Evolutionary conservation across 2,797 vertebrate species (phyloP).

Genomic region (Epinephelus awoara): DNA sequence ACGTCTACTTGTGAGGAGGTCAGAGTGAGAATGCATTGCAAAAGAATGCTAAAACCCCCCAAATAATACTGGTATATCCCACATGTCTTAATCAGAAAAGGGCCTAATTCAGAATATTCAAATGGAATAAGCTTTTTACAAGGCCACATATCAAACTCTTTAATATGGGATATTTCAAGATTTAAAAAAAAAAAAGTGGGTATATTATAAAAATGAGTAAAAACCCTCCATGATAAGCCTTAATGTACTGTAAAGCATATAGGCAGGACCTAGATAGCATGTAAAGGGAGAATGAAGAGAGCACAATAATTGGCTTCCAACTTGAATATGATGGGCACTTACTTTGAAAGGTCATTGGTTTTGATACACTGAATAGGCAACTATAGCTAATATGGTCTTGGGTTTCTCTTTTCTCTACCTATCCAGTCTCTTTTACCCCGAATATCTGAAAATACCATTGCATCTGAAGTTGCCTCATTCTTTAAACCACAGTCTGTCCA

Average conservation of each 20-base stretch:
- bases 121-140: too few relatives aligned
- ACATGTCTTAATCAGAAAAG: too few relatives aligned
- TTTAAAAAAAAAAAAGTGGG: background rate
- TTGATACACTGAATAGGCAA: constrained; percentile 8
- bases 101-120: too few relatives aligned
- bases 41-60: too few relatives aligned
- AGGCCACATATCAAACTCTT: too few relatives aligned
- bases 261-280: background rate
- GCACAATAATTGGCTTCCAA: constrained; percentile 32
- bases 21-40: too few relatives aligned
- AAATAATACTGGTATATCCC: too few relatives aligned
- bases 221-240: background rate
- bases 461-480: background rate
- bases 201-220: background rate
- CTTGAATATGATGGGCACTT: constrained; percentile 31
- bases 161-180: background rate
- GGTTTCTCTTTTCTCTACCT: constrained; percentile 5
- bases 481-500: background rate
- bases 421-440: background rate
- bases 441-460: background rate
- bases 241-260: background rate
- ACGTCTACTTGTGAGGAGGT: too few relatives aligned
- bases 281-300: constrained; percentile 13
- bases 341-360: constrained; percentile 41
- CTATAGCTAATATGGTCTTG: background rate